Conservation (phyloP, 2,888 invertebrate species). For the Melangyna quadrimaculata region DNA sequence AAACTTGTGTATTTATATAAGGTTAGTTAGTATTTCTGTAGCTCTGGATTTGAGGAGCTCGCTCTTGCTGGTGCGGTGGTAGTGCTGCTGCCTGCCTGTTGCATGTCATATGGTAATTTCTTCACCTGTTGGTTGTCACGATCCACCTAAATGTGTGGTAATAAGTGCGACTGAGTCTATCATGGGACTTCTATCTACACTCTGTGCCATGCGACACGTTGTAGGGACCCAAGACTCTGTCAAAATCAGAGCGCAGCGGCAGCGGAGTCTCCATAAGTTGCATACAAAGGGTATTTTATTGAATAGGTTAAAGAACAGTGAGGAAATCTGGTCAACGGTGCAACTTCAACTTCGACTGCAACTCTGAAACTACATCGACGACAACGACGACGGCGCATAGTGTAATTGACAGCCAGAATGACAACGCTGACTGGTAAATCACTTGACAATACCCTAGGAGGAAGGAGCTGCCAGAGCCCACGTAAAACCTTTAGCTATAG, state of each 20-base stretch:
- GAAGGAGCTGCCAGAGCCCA: conserved; percentile 22
- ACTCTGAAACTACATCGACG: not conserved
- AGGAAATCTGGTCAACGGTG: conserved; percentile 66
- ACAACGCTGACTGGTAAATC: conserved; percentile 70
- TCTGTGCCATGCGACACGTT: conserved; percentile 41
- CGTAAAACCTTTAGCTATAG: conserved; percentile 36
- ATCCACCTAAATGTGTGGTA: conserved; percentile 72
- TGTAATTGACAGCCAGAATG: conserved; percentile 67
- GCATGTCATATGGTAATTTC: conserved; percentile 72
- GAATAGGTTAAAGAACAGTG: conserved; percentile 63
- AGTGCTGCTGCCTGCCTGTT: conserved; percentile 33
- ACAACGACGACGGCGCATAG: not conserved
- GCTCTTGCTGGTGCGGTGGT: not conserved
- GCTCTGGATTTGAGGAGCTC: conserved; percentile 52
- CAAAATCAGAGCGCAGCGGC: too few relatives aligned
- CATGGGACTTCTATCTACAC: conserved; percentile 65
- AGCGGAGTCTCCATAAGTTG: not conserved
- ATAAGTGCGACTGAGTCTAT: conserved; percentile 71
- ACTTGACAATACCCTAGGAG: conserved; percentile 64
- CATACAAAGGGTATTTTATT: conserved; percentile 63
- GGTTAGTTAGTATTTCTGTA: conserved; percentile 1
- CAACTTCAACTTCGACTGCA: not conserved
- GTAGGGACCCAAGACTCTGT: conserved; percentile 17
- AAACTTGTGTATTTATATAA: conserved; percentile 5
- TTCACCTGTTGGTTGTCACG: conserved; percentile 72